Evolutionary conservation across 2,888 invertebrate genomes (phyloP), one percentile per base, ranked within the genome.

Genomic region (Cephus runcator): DNA sequence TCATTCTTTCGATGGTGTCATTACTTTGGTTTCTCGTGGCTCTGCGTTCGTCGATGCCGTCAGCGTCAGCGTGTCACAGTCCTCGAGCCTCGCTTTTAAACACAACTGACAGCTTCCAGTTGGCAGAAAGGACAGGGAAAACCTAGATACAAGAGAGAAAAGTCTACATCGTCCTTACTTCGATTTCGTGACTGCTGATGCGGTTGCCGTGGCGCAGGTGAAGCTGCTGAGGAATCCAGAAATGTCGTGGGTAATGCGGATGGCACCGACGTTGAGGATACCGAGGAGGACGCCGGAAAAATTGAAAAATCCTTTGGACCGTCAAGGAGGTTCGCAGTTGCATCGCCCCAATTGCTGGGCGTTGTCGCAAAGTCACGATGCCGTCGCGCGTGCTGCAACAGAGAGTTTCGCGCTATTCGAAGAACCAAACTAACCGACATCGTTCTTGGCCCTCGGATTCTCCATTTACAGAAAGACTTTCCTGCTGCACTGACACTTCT

Each of bases 361-460:
- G 82, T 80, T n/a, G 81, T 79, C n/a, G 80, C 73, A 79, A 83
- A 81, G 80, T 88, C 88, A 71, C 87, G 84, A 81, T 89, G 88
- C 40, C 88, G 88, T 79, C 88, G 86, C 11, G 87, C 85, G 80
- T 89, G 90, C 90, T 90, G 87, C 76, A 88, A 89, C 79, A 81
- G 33, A 83, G 76, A 83, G 79, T 83, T 15, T 40, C 15, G 40
- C 2, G 40, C 40, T 15, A 40, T 15, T 40, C 15, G 76, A 34
- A 34, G 75, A 76, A 15, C 12, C 15, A 6, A 75, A n/a, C 34
- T 73, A 73, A 73, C 73, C 30, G 68, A 15, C 15, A 15, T 40
- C 15, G 15, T 40, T 40, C 15, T 6, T 40, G 40, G 6, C 1
- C 15, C 4, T 40, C 40, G 40, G 40, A 40, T 15, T 40, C 40